Evolutionary conservation across 2,888 invertebrate genomes (phyloP).

Genomic region (Conchocele bisecta): DNA sequence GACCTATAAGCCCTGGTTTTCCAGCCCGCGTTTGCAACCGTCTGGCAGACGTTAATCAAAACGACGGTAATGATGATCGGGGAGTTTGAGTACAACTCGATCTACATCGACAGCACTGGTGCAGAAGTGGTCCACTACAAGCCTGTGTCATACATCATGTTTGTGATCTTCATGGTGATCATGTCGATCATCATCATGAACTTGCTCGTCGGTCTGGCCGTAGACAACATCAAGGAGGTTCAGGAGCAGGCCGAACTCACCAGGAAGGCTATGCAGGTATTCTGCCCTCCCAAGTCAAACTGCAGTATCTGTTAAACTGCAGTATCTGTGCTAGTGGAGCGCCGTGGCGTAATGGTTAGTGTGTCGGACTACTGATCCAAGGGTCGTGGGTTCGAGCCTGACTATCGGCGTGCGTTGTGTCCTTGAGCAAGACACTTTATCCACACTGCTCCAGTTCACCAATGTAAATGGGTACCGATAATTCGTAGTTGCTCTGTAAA

Average conservation of each 20-base stretch:
- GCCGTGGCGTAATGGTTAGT: too few relatives aligned
- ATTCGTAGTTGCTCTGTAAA: too few relatives aligned
- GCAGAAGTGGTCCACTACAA: constrained; percentile 24
- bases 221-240: constrained; percentile 85
- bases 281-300: too few relatives aligned
- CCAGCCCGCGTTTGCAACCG: constrained; percentile 73
- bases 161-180: constrained; percentile 76
- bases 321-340: too few relatives aligned
- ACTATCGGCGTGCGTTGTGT: too few relatives aligned
- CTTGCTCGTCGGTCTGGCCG: constrained; percentile 84
- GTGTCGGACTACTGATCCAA: too few relatives aligned
- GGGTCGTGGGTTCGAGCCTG: too few relatives aligned
- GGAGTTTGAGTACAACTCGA: constrained; percentile 80
- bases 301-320: too few relatives aligned
- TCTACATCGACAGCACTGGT: constrained; percentile 66
- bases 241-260: constrained; percentile 84
- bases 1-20: too few relatives aligned
- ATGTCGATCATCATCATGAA: constrained; percentile 83
- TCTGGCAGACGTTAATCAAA: constrained; percentile 77
- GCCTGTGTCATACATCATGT: constrained; percentile 78
- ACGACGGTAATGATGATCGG: constrained; percentile 83
- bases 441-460: too few relatives aligned
- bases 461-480: too few relatives aligned
- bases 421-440: too few relatives aligned
- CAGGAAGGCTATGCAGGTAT: constrained; percentile 81